Conservation (phyloP, 2,888 invertebrate genomes). For the Drosophila formosana region DNA sequence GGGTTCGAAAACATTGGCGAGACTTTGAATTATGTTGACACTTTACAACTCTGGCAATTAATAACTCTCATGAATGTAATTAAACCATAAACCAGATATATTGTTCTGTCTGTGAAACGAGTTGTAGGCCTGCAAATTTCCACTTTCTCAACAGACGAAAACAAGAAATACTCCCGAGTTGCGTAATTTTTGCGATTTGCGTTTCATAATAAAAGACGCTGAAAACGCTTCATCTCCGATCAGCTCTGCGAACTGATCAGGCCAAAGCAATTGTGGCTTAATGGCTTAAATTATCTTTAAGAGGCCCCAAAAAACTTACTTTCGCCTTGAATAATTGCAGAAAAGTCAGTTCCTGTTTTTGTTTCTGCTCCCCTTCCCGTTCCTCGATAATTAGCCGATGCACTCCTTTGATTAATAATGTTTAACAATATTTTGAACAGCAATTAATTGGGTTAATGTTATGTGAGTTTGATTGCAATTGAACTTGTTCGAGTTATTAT, state of each 20-base stretch:
- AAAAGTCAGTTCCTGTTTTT: constrained; percentile 15
- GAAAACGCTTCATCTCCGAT: constrained; percentile 11
- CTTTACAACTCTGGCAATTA: neutral
- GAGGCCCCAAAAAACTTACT: constrained; percentile 17
- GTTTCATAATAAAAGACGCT: constrained; percentile 29
- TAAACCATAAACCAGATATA: neutral
- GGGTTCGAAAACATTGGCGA: neutral
- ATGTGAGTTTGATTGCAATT: constrained; percentile 14
- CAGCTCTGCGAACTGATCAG: constrained; percentile 20
- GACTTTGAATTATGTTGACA: constrained; percentile 16
- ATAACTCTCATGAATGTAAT: neutral
- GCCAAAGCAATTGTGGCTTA: constrained; percentile 18
- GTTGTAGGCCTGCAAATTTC: constrained; percentile 3
- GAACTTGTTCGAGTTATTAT: constrained; percentile 35
- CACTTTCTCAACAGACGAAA: neutral
- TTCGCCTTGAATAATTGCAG: constrained; percentile 33
- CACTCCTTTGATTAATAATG: neutral
- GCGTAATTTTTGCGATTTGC: constrained; percentile 30
- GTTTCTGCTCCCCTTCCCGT: neutral
- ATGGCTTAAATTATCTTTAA: constrained; percentile 43
- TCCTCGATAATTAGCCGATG: constrained; percentile 7
- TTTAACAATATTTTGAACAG: neutral
- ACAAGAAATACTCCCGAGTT: constrained; percentile 19
- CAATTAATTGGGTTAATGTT: constrained; percentile 23
- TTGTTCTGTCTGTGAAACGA: neutral